phyloP scores from a whole-genome alignment of 53 echinoderm and acorn worm genomes.

The Holothuria scabra region DNA sequence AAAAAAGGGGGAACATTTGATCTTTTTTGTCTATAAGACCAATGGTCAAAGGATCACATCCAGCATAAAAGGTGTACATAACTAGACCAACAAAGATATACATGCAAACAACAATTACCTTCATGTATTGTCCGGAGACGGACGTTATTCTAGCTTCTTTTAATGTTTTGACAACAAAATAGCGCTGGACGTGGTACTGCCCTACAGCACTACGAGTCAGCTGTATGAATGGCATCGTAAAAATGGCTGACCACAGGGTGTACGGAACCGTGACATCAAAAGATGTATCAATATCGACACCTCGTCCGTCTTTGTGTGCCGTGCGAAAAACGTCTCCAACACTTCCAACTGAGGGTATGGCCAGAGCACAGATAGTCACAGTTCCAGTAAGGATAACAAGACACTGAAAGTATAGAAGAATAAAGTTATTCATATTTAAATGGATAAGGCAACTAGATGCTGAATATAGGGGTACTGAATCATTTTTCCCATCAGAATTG shows the following conservation, averaged over 20 bases:
- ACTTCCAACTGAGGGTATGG: not conserved
- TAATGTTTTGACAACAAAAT: not conserved
- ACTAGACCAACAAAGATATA: not conserved
- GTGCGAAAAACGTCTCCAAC: not conserved
- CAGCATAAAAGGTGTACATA: not conserved
- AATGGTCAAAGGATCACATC: not conserved
- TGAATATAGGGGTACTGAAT: no score
- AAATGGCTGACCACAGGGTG: not conserved
- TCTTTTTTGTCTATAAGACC: not conserved
- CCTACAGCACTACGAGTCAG: not conserved
- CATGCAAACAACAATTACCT: no score
- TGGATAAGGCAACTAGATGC: no score
- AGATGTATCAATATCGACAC: not conserved
- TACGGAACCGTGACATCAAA: not conserved
- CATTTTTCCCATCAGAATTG: no score
- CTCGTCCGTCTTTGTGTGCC: not conserved
- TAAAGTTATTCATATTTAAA: no score
- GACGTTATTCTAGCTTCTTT: not conserved
- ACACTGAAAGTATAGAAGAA: not conserved
- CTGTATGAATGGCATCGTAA: not conserved
- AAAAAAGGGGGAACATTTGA: not conserved
- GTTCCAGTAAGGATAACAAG: not conserved
- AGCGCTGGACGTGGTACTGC: conserved; percentile 13
- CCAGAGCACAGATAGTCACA: not conserved
- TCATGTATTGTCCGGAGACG: not conserved